Conservation (phyloP, 1,140 invertebrate genomes). For the Schlechtendalia chinensis region DNA sequence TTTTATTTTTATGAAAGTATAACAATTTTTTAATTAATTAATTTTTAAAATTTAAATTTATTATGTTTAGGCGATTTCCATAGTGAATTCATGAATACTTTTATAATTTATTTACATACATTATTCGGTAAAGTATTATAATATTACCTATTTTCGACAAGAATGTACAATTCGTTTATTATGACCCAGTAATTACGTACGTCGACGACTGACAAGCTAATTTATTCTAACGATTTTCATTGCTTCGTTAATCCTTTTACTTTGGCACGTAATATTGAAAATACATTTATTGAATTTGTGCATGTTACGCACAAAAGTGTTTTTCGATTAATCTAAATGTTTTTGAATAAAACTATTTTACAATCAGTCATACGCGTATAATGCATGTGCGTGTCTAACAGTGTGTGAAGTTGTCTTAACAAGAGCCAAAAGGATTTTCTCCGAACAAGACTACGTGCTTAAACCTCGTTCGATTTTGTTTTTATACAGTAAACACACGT, state of each 20-base stretch:
- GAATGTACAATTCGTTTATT: no score
- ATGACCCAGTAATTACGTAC: no score
- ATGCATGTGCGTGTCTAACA: slow-evolving; percentile 15
- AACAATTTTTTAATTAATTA: no score
- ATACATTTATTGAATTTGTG: slow-evolving; percentile 3
- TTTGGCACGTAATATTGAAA: neutral
- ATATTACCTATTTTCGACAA: no score
- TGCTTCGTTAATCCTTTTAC: neutral
- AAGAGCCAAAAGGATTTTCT: slow-evolving; percentile 17
- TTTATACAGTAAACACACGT: neutral
- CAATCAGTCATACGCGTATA: slow-evolving; percentile 34
- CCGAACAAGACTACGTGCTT: slow-evolving; percentile 39
- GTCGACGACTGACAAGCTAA: neutral
- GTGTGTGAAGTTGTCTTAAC: slow-evolving; percentile 4
- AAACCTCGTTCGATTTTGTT: slow-evolving; percentile 13
- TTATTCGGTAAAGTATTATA: no score
- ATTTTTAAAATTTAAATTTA: no score
- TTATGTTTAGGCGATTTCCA: no score
- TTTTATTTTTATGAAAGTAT: no score
- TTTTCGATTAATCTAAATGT: slow-evolving; percentile 19
- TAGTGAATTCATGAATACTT: no score
- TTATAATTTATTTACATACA: no score
- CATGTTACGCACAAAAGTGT: slow-evolving; percentile 9
- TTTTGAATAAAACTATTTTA: slow-evolving; percentile 27
- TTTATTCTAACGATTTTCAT: neutral